Evolutionary conservation across 2,113 vertebrate genomes (phyloP).

Genomic region (Mirza zaza): DNA sequence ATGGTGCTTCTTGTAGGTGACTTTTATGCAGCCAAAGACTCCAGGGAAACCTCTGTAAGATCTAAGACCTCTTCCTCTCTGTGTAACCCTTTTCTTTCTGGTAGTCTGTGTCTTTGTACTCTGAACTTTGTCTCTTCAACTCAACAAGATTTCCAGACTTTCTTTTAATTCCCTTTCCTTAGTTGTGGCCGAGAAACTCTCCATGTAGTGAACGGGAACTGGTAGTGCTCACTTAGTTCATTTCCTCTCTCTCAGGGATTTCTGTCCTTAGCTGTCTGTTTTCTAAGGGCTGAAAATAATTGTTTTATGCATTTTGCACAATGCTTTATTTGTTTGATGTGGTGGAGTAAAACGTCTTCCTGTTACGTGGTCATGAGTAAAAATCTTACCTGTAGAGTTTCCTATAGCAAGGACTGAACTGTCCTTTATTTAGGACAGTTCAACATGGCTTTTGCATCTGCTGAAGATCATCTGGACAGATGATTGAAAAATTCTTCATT

Average conservation of each 20-base stretch:
- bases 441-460: background rate
- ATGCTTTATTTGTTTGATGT: background rate
- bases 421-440: background rate
- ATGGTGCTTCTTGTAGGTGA: background rate
- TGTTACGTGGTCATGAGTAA: background rate
- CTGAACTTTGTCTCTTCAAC: background rate
- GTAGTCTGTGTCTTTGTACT: background rate
- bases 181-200: background rate
- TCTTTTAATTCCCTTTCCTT: background rate
- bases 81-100: background rate
- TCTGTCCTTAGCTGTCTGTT: background rate
- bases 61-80: background rate
- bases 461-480: background rate
- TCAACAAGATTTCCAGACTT: background rate
- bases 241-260: background rate
- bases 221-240: background rate
- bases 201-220: background rate
- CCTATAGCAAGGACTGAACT: too few relatives aligned
- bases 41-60: background rate
- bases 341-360: background rate
- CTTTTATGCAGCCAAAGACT: background rate
- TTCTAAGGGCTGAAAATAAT: background rate
- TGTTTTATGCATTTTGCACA: background rate
- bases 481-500: background rate
- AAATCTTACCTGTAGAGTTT: background rate